phyloP scores from a whole-genome alignment of 2,888 invertebrate genomes.

The Drosophila algonquin region DNA sequence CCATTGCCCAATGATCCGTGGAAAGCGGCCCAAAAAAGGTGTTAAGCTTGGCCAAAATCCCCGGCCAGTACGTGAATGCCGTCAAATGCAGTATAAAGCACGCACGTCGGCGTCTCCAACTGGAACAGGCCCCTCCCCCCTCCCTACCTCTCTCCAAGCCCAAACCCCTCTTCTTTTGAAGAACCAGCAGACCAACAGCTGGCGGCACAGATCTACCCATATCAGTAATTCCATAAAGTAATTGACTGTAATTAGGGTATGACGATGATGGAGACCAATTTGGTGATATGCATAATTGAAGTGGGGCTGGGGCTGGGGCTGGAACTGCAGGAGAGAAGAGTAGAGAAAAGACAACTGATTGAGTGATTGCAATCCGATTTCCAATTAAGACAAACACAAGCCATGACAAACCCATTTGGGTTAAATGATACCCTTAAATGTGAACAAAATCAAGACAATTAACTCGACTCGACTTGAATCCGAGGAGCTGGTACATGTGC shows the following conservation, averaged over 20 bases:
- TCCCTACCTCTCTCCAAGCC: not conserved
- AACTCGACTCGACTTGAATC: not conserved
- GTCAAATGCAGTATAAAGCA: slow-evolving; percentile 1
- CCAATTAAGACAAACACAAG: slow-evolving; percentile 61
- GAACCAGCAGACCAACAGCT: slow-evolving; percentile 21
- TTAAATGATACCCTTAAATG: slow-evolving; percentile 29
- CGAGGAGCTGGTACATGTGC: slow-evolving; percentile 15
- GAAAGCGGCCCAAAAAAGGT: slow-evolving; percentile 54
- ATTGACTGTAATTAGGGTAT: slow-evolving; percentile 76
- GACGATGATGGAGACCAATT: slow-evolving; percentile 48
- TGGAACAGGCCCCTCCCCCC: slow-evolving; percentile 24
- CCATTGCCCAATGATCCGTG: slow-evolving; percentile 64
- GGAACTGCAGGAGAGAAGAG: too few species aligned
- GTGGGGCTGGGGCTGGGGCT: slow-evolving; percentile 6
- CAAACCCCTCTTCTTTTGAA: not conserved
- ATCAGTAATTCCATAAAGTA: slow-evolving; percentile 65
- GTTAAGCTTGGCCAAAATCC: slow-evolving; percentile 37
- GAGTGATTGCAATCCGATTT: slow-evolving; percentile 58
- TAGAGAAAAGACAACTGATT: not conserved
- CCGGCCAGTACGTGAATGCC: slow-evolving; percentile 17
- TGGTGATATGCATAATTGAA: slow-evolving; percentile 45
- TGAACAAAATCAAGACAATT: slow-evolving; percentile 19
- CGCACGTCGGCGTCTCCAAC: slow-evolving; percentile 10
- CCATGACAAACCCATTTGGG: slow-evolving; percentile 31
- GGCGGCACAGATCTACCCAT: slow-evolving; percentile 51